phyloP scores from a whole-genome alignment of 2,797 vertebrate species.

The Myripristis jacobus region DNA sequence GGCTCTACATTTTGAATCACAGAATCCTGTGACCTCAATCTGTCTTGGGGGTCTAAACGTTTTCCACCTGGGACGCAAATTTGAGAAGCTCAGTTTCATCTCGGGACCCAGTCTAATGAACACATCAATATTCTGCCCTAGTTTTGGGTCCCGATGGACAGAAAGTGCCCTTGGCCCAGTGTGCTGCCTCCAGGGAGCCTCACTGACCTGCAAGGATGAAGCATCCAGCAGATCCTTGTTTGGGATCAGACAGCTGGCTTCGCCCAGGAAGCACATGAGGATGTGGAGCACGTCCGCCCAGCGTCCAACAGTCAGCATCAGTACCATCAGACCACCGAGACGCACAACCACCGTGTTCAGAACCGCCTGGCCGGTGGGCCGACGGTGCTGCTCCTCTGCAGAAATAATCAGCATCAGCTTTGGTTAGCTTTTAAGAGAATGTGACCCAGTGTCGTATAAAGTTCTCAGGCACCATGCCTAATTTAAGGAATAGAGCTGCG shows the following conservation, averaged over 20 bases:
- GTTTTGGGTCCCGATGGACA: slow-evolving; percentile 47
- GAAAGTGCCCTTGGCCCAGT: slow-evolving; percentile 39
- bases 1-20: slow-evolving; percentile 45
- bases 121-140: slow-evolving; percentile 65
- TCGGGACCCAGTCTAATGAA: slow-evolving; percentile 65
- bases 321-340: slow-evolving; percentile 89
- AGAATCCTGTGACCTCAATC: slow-evolving; percentile 68
- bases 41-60: slow-evolving; percentile 62
- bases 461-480: no score
- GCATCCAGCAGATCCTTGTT: slow-evolving; percentile 82
- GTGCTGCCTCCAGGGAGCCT: slow-evolving; percentile 46
- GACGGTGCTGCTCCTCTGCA: slow-evolving; percentile 87
- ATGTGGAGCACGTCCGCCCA: slow-evolving; percentile 91
- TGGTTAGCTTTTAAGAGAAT: no score
- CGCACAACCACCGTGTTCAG: slow-evolving; percentile 88
- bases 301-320: slow-evolving; percentile 92
- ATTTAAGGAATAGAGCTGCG: no score
- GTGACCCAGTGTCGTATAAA: no score
- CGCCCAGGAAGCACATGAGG: slow-evolving; percentile 89
- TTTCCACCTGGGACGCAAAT: slow-evolving; percentile 61
- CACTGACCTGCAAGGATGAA: slow-evolving; percentile 83
- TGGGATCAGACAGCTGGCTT: slow-evolving; percentile 87
- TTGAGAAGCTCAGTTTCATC: slow-evolving; percentile 59
- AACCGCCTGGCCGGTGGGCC: slow-evolving; percentile 64
- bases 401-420: slow-evolving; percentile 28